Base-by-base conservation (phyloP, 2,888 invertebrate genomes). In the Melinaea menophilus region DNA sequence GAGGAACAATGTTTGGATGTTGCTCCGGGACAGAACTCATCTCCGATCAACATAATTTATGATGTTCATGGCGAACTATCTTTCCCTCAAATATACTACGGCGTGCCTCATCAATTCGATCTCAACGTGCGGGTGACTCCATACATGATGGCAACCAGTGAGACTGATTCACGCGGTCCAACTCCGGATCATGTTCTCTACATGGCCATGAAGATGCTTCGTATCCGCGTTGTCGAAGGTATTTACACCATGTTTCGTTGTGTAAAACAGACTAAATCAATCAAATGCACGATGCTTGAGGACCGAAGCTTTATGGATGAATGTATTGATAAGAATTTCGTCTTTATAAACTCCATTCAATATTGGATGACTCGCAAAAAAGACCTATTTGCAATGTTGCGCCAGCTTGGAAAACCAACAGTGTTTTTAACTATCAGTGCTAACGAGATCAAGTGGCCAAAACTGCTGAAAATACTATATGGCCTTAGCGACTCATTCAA, bases 1-100 rank as follows among this genome's bases (percentile, higher is more conserved):
- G 76, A 79, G 68, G 75, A 78, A 9, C 67, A 75, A 71, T 78
- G 67, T 61, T 70, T 78, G 47, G 13, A 73, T 11, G 73, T 78
- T 64, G 75, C 77, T 68, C 75, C 74, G 69, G 78, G 76, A 73
- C 70, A 79, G 51, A 67, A 48, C 64, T 66, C 69, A n/a, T 71
- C 55, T 3, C 77, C 80, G 47, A 69, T 72, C 0, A 78, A 74
- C 71, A 73, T 79, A 61, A 68, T 84, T 69, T 80, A 76, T 56
- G 83, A 83, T 67, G 71, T 71, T 64, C 78, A 82, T 11, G 83
- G 84, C 77, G 84, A 85, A 62, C 59, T 85, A 22, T 82, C 83
- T 3, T 84, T 85, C 72, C 84, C 83, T 4, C 7, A 73, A 5
- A 84, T 85, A 71, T 86, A 86, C 73, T 73, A 63, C 35, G 84